phyloP scores from a whole-genome alignment of 2,888 invertebrate species.

The Brachynemurus nebulosus region DNA sequence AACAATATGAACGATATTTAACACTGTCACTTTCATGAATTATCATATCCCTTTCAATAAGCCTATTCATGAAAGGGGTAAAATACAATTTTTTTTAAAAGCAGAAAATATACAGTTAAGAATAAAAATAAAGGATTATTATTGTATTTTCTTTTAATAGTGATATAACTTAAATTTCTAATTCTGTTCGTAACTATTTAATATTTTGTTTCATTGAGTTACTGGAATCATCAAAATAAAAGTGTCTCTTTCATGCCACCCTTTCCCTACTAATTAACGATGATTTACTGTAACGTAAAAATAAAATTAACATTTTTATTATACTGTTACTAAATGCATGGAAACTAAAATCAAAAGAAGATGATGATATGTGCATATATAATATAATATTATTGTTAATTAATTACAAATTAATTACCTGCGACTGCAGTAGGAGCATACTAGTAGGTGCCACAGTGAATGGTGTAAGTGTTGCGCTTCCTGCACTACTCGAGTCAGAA shows the following conservation, averaged over 20 bases:
- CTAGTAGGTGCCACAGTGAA: slow-evolving; percentile 57
- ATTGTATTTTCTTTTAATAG: no score
- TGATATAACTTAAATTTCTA: neutral
- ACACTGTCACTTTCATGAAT: no score
- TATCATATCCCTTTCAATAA: no score
- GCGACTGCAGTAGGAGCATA: slow-evolving; percentile 89
- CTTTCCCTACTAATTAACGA: no score
- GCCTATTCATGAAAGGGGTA: no score
- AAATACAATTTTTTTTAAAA: no score
- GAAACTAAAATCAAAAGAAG: neutral
- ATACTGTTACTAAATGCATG: neutral
- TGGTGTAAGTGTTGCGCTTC: slow-evolving; percentile 41
- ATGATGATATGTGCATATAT: neutral
- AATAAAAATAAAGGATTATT: no score
- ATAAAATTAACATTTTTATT: neutral
- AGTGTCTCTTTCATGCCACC: no score
- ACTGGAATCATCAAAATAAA: no score
- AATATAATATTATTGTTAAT: neutral
- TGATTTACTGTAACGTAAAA: no score
- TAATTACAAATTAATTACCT: slow-evolving; percentile 41
- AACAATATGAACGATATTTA: no score
- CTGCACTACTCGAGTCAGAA: slow-evolving; percentile 43
- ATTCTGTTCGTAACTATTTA: neutral
- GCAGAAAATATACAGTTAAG: no score
- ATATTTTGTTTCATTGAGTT: neutral